Conservation (phyloP, 2,797 vertebrate species). For the Acanthopagrus latus region DNA sequence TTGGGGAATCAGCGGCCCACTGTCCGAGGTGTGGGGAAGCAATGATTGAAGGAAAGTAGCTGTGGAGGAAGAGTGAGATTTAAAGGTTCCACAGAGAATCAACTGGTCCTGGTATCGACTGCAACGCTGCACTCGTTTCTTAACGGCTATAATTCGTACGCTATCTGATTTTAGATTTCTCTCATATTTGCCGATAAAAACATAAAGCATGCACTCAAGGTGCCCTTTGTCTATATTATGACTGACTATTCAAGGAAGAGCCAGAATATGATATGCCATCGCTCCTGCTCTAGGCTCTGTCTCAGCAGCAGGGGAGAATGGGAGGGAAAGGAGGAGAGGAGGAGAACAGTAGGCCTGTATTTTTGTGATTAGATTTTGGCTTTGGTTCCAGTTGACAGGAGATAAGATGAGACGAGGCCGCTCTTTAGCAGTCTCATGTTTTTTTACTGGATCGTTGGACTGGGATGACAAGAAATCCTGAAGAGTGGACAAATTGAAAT, state of each 20-base stretch:
- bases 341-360: conserved; percentile 51
- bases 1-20: conserved; percentile 43
- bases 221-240: conserved; percentile 48
- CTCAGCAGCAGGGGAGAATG: conserved; percentile 35
- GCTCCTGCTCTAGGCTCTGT: conserved; percentile 44
- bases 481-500: background rate
- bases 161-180: conserved; percentile 31
- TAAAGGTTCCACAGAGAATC: conserved; percentile 51
- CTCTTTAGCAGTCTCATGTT: conserved; percentile 35
- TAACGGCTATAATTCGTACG: conserved; percentile 15
- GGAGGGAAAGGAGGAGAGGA: conserved; percentile 32
- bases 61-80: conserved; percentile 49
- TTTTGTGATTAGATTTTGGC: conserved; percentile 63
- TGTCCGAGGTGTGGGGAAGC: conserved; percentile 51
- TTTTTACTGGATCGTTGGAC: conserved; percentile 23
- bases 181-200: conserved; percentile 42
- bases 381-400: conserved; percentile 55
- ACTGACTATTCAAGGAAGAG: conserved; percentile 29
- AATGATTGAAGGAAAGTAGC: conserved; percentile 64
- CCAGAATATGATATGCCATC: conserved; percentile 33
- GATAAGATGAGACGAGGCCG: conserved; percentile 51
- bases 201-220: conserved; percentile 47
- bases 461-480: conserved; percentile 2
- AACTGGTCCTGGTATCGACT: conserved; percentile 26
- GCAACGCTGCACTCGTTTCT: conserved; percentile 25